A percentile compares a stretch with the other conserved stretches of the same genome.
These are phyloP conservation scores for Pholis gunnellus DNA, from an alignment of 2,113 vertebrate species.

Conservation along the genomic window DNA sequence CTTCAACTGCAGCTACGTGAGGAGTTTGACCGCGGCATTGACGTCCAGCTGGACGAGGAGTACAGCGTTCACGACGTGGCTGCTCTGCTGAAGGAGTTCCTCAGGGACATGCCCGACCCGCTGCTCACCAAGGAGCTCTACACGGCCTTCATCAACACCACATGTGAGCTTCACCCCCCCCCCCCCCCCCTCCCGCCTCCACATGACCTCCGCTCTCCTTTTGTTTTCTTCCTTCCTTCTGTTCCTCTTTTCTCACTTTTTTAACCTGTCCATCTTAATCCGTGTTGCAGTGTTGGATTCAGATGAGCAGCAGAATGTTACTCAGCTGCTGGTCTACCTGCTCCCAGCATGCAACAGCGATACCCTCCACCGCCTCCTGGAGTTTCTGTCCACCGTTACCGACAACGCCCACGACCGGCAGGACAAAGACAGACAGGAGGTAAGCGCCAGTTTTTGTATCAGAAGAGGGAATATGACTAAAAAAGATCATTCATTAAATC, in stretches of 20 bases:
- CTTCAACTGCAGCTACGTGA: constrained; percentile 87
- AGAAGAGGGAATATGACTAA: not conserved
- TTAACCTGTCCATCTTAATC: not conserved
- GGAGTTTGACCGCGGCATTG: constrained; percentile 94
- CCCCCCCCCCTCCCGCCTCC: not conserved
- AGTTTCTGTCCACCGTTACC: constrained; percentile 93
- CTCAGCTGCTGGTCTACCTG: constrained; percentile 93
- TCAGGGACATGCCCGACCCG: constrained; percentile 96
- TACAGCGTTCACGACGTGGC: constrained; percentile 95
- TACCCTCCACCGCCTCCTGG: constrained; percentile 93
- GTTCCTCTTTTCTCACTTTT: not conserved
- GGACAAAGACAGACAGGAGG: constrained; percentile 91
- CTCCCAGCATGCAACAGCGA: constrained; percentile 97
- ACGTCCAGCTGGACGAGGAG: constrained; percentile 92
- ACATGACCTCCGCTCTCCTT: not conserved
- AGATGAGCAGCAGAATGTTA: constrained; percentile 88
- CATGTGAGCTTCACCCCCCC: constrained; percentile 80
- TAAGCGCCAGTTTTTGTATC: constrained; percentile 46
- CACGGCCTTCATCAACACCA: constrained; percentile 94
- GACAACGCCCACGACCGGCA: constrained; percentile 88
- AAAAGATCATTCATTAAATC: not conserved
- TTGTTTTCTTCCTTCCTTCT: no score
- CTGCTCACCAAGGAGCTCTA: constrained; percentile 96
- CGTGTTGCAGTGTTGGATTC: constrained; percentile 88
- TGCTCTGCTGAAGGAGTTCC: constrained; percentile 95